Conservation (phyloP, 2,888 invertebrate species). For the Macaria liturata region DNA sequence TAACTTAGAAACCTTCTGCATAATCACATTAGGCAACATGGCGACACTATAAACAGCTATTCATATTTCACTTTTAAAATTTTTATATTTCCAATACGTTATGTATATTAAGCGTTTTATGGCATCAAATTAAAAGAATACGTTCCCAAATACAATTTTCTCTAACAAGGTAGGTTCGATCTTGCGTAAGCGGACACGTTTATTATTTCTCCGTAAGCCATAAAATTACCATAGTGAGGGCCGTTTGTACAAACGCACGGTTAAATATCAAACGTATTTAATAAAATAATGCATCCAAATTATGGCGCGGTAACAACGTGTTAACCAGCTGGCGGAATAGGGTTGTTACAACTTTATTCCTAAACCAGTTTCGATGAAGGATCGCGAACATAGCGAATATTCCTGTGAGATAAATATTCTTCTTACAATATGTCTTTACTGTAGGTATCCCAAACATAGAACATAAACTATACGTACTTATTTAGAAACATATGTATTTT, state of each 20-base stretch:
- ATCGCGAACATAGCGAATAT: no score
- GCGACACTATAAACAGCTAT: neutral
- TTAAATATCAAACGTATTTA: constrained; percentile 43
- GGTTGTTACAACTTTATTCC: constrained; percentile 29
- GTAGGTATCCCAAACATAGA: no score
- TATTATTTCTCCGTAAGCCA: constrained; percentile 26
- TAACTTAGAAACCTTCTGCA: constrained; percentile 4
- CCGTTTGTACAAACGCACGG: constrained; percentile 18
- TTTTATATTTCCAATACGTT: constrained; percentile 1
- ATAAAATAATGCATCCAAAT: constrained; percentile 55
- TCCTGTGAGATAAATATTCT: no score
- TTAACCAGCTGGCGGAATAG: constrained; percentile 48
- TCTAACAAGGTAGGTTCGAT: constrained; percentile 30
- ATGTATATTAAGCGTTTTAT: constrained; percentile 6
- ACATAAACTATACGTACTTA: no score
- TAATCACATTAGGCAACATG: constrained; percentile 2
- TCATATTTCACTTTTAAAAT: neutral
- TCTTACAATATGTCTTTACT: no score
- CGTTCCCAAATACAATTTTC: constrained; percentile 24
- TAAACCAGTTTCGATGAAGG: neutral
- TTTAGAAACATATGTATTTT: no score
- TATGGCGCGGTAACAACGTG: constrained; percentile 49
- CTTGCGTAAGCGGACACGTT: constrained; percentile 37
- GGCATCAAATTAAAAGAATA: constrained; percentile 20
- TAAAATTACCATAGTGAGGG: constrained; percentile 43